Conservation (phyloP, 92 coral and sea anemone genomes). For the Anthopleura xanthogrammica region DNA sequence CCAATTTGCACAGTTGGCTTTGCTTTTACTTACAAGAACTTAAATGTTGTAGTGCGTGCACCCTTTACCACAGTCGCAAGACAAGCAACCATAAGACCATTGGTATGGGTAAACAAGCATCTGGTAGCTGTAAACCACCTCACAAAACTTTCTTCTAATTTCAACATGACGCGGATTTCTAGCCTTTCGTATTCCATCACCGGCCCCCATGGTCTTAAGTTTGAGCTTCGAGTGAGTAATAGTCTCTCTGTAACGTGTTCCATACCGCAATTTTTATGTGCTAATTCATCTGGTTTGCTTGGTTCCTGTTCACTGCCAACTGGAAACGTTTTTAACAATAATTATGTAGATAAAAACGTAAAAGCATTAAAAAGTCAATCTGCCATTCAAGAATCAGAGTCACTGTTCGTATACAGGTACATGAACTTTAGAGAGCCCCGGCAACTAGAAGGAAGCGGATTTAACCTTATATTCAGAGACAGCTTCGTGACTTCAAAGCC, state of each 20-base stretch:
- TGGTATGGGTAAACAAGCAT: conserved; percentile 82
- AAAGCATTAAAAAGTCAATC: conserved; percentile 39
- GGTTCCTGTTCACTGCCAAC: conserved; percentile 55
- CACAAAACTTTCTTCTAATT: conserved; percentile 60
- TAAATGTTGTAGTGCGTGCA: conserved; percentile 73
- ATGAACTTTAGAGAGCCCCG: conserved; percentile 59
- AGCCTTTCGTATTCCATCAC: conserved; percentile 62
- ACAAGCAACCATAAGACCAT: conserved; percentile 50
- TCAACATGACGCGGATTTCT: conserved; percentile 78
- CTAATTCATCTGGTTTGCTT: conserved; percentile 82
- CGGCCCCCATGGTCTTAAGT: conserved; percentile 73
- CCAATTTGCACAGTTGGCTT: conserved; percentile 80
- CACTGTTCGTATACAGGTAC: conserved; percentile 49
- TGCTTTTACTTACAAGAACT: conserved; percentile 58
- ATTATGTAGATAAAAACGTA: conserved; percentile 7
- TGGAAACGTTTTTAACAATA: too few species aligned
- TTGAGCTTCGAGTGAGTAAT: conserved; percentile 68
- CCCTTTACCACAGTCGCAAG: conserved; percentile 44
- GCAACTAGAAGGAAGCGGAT: conserved; percentile 75
- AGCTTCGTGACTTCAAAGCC: conserved; percentile 75
- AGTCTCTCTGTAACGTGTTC: conserved; percentile 68
- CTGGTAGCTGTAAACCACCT: conserved; percentile 76
- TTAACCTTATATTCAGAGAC: conserved; percentile 70
- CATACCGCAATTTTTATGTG: conserved; percentile 59
- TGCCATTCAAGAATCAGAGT: conserved; percentile 24